Percentiles rank a stretch among this genome's conserved stretches.
These are phyloP conservation scores for Globodera rostochiensis DNA, from an alignment of 1,140 invertebrate species.

Conservation along the genomic window DNA sequence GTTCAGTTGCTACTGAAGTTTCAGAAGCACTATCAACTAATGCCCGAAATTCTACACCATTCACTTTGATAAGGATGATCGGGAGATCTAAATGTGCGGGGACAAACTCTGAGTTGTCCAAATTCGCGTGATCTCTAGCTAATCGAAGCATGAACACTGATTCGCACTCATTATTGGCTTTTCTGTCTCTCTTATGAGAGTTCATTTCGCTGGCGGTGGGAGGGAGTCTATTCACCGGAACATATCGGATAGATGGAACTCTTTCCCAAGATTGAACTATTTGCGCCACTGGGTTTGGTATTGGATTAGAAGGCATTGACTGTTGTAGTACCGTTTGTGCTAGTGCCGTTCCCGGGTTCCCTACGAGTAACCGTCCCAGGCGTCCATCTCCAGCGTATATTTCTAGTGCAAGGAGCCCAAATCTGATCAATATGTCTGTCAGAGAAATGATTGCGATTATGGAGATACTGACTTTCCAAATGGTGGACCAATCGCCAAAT, in stretches of 20 bases:
- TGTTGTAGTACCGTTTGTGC: background rate
- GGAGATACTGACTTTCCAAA: background rate
- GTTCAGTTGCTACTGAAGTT: background rate
- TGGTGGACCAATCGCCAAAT: background rate
- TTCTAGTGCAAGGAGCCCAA: background rate
- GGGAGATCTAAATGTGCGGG: background rate
- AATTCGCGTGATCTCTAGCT: background rate
- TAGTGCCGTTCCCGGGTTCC: background rate
- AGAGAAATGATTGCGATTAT: background rate
- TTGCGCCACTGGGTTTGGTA: no score
- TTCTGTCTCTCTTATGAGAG: background rate
- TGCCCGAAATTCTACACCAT: background rate
- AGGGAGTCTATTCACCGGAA: background rate
- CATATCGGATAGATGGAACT: background rate
- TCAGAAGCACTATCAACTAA: background rate
- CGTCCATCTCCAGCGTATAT: background rate
- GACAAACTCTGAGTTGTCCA: background rate
- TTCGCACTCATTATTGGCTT: background rate
- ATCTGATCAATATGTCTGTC: background rate
- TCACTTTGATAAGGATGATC: background rate
- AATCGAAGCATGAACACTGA: background rate
- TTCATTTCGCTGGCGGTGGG: background rate
- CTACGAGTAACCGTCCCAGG: background rate
- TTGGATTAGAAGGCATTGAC: background rate
- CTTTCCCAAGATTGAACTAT: background rate